Evolutionary conservation across 2,113 vertebrate species (phyloP).

Genomic region (Tylochromis polylepis): DNA sequence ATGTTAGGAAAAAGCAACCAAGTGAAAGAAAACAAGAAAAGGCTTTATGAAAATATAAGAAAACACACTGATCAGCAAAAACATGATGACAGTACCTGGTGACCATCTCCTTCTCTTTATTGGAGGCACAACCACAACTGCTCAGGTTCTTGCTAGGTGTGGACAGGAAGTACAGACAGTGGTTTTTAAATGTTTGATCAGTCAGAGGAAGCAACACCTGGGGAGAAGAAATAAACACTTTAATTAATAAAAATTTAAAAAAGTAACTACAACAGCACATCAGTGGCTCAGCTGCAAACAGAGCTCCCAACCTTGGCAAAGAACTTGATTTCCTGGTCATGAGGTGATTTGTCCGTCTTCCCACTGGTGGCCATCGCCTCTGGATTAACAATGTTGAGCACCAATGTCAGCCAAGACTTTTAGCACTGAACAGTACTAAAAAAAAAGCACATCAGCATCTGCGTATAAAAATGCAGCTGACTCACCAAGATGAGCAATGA

Average conservation of each 20-base stretch:
- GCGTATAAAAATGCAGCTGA: neutral
- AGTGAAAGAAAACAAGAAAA: neutral
- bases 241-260: neutral
- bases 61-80: neutral
- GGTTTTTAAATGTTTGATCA: constrained; percentile 95
- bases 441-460: neutral
- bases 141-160: constrained; percentile 88
- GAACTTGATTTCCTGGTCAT: constrained; percentile 98
- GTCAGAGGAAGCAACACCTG: constrained; percentile 90
- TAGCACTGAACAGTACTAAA: neutral
- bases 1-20: neutral
- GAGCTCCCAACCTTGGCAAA: constrained; percentile 88
- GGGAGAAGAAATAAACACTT: neutral
- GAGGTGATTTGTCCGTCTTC: constrained; percentile 93
- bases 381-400: constrained; percentile 43
- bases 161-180: constrained; percentile 92
- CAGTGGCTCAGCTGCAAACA: neutral
- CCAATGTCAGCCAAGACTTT: neutral
- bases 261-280: neutral
- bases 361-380: constrained; percentile 95
- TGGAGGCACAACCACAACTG: constrained; percentile 92
- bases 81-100: constrained; percentile 79
- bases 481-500: constrained; percentile 94
- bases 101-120: constrained; percentile 98
- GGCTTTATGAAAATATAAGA: neutral